These are phyloP conservation scores for Muntiacus muntjak DNA, from an alignment of 2,113 vertebrate genomes.

Conservation along the genomic window DNA sequence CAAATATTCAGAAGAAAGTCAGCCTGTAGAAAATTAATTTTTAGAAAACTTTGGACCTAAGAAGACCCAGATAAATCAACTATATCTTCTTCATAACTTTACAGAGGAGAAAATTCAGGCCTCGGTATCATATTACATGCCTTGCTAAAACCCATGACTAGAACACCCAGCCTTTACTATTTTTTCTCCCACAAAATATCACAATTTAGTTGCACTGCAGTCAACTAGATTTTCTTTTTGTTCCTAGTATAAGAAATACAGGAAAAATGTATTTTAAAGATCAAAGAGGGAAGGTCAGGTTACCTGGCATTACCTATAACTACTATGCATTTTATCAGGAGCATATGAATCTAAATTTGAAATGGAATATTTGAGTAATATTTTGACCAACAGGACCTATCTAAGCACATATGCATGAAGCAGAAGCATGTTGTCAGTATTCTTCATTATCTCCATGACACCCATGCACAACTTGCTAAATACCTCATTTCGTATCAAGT, in stretches of 20 bases:
- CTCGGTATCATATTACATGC: neutral
- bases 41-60: neutral
- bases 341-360: neutral
- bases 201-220: neutral
- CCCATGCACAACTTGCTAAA: slow-evolving; percentile 10
- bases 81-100: neutral
- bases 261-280: neutral
- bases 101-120: neutral
- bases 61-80: neutral
- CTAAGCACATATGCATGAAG: neutral
- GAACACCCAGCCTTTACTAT: neutral
- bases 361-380: neutral
- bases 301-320: neutral
- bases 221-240: slow-evolving; percentile 22
- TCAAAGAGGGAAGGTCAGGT: neutral
- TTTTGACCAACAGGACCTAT: neutral
- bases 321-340: neutral
- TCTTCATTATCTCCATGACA: slow-evolving; percentile 41
- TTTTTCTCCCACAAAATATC: neutral
- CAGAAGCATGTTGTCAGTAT: neutral
- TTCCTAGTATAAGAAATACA: slow-evolving; percentile 1
- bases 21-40: neutral
- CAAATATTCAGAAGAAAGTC: neutral
- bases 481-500: slow-evolving; percentile 1
- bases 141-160: neutral